Evolutionary conservation across 2,888 invertebrate genomes (phyloP), one percentile per base, ranked within the genome.

Genomic region (Conops quadrifasciatus): DNA sequence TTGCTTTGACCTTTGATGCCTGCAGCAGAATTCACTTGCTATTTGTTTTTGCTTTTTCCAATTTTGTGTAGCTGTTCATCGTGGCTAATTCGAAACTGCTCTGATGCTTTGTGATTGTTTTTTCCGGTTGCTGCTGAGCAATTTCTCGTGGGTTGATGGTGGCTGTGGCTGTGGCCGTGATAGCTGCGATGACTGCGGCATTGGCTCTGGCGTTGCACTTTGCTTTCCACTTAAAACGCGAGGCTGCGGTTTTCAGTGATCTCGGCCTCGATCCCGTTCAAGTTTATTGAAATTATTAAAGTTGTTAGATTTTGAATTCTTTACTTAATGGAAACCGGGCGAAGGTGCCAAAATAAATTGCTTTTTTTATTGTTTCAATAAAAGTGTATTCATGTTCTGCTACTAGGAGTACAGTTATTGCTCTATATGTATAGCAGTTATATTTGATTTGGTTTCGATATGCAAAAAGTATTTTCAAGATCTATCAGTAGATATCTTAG

Each of bases 21-120:
- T 43, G 15, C 45, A 67, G 47, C 58, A n/a, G 43, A 67, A 66
- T 26, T 26, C 67, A 49, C 67, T 67, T 59, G 59, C 15, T 67
- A 49, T 67, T 67, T 47, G 59, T 49, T 59, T 59, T 59, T 56
- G 1, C 19, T 26, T 26, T 56, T 26, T 43, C 26, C 47, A 53
- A 53, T 63, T 26, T 47, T 47, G 15, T 5, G 26, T 26, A 47
- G 47, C 66, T 4, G 66, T 56, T 53, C 24, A 65, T 53, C 19
- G 30, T 1, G 28, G 65, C 65, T 65, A 65, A 65, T 65, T 65
- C 51, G 26, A 65, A 13, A 9, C 36, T 36, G 9, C 36, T 36
- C 36, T 36, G 36, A 62, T 16, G 53, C 21, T 19, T 53, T 19
- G 9, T 16, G 19, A 21, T 53, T 9, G 53, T 4, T 19, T 24